A percentile compares a stretch with the other conserved stretches of the same genome.
These are phyloP conservation scores for Globodera ellingtonae DNA, from an alignment of 1,140 invertebrate genomes.

Conservation along the genomic window DNA sequence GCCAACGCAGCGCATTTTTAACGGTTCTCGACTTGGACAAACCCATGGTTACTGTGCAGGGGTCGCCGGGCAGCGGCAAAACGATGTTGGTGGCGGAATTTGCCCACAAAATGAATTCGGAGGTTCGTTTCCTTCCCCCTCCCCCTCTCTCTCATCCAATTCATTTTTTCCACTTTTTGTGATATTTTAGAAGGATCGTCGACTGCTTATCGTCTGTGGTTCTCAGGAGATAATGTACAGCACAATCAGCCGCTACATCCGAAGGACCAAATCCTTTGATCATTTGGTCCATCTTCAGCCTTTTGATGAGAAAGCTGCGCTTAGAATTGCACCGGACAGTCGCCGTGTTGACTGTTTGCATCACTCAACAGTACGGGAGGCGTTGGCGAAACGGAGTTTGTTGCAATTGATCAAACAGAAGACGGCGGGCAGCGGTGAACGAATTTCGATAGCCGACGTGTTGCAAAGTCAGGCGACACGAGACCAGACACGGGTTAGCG, in stretches of 20 bases:
- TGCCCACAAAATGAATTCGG: neutral
- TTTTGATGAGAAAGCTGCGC: neutral
- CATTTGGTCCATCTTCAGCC: neutral
- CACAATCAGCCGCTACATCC: neutral
- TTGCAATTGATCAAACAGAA: neutral
- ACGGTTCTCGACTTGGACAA: neutral
- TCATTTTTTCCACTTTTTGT: no score
- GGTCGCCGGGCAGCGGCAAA: neutral
- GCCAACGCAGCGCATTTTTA: neutral
- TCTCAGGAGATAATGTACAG: neutral
- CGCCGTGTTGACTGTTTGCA: neutral
- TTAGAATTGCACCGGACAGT: neutral
- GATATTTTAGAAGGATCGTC: neutral
- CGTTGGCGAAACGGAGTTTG: neutral
- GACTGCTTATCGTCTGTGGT: neutral
- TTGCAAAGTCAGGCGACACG: neutral
- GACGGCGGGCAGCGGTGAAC: neutral
- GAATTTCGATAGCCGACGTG: neutral
- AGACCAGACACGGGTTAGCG: neutral
- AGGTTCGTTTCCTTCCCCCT: neutral
- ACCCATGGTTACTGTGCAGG: neutral
- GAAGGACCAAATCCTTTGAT: neutral
- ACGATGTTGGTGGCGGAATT: neutral
- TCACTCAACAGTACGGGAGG: neutral
- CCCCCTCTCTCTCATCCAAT: no score